These are phyloP conservation scores for Rousettus madagascariensis DNA, from an alignment of 2,797 vertebrate species.

Conservation along the genomic window DNA sequence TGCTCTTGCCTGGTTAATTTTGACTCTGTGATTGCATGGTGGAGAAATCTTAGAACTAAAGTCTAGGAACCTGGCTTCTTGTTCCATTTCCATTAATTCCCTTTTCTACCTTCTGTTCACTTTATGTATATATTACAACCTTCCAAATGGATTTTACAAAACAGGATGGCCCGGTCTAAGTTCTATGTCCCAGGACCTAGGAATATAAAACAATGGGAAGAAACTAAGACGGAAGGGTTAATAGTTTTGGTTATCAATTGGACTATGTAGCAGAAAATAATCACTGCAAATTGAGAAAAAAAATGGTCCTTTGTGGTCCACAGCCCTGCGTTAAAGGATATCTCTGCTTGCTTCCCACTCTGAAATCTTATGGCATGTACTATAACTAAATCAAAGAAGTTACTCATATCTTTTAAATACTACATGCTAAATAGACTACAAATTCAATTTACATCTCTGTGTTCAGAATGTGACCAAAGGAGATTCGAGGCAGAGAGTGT, in stretches of 20 bases:
- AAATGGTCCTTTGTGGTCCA: fast-evolving
- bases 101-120: neutral
- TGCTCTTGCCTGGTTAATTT: neutral
- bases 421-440: neutral
- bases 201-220: neutral
- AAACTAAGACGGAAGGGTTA: neutral
- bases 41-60: neutral
- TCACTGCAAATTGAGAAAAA: neutral
- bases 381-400: neutral
- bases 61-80: neutral
- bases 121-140: neutral
- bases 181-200: neutral
- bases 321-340: fast-evolving
- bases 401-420: neutral
- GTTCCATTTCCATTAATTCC: neutral
- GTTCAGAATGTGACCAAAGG: neutral
- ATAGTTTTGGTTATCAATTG: neutral
- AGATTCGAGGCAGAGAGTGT: neutral
- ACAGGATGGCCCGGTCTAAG: neutral
- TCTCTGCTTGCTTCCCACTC: neutral
- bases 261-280: neutral
- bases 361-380: neutral
- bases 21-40: neutral
- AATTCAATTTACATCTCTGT: neutral
- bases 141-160: neutral